phyloP scores from a whole-genome alignment of 2,113 vertebrate species.

The Paracanthobrama guichenoti region DNA sequence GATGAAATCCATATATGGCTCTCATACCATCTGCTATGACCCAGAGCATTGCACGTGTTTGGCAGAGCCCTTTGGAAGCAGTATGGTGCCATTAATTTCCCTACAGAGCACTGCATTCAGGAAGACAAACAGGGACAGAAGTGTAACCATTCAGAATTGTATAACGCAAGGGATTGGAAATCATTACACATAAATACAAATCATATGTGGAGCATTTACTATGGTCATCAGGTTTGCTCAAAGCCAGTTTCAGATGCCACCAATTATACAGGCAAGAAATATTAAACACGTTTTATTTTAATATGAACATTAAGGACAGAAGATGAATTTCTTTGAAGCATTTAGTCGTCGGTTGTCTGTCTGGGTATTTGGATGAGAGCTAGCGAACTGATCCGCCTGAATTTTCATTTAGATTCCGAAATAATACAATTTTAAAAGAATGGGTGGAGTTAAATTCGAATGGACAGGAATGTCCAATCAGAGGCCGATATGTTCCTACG shows the following conservation, averaged over 20 bases:
- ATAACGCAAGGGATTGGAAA: neutral
- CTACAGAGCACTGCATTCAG: slow-evolving; percentile 69
- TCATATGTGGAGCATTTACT: neutral
- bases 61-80: slow-evolving; percentile 81
- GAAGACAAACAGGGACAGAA: slow-evolving; percentile 58
- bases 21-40: slow-evolving; percentile 89
- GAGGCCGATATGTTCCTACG: neutral
- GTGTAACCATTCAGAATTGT: neutral
- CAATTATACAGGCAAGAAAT: neutral
- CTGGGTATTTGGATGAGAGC: neutral
- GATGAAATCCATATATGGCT: slow-evolving; percentile 82
- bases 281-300: neutral
- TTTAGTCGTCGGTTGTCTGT: neutral
- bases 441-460: slow-evolving; percentile 33
- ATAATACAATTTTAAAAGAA: neutral
- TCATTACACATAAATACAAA: neutral
- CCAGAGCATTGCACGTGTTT: slow-evolving; percentile 77
- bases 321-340: neutral
- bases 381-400: too few species aligned
- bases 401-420: neutral
- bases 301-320: too few species aligned
- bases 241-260: neutral
- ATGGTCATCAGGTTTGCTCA: neutral
- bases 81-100: slow-evolving; percentile 82
- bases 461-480: slow-evolving; percentile 57